Evolutionary conservation across 1,140 invertebrate species (phyloP).

Genomic region (Sinella curviseta): DNA sequence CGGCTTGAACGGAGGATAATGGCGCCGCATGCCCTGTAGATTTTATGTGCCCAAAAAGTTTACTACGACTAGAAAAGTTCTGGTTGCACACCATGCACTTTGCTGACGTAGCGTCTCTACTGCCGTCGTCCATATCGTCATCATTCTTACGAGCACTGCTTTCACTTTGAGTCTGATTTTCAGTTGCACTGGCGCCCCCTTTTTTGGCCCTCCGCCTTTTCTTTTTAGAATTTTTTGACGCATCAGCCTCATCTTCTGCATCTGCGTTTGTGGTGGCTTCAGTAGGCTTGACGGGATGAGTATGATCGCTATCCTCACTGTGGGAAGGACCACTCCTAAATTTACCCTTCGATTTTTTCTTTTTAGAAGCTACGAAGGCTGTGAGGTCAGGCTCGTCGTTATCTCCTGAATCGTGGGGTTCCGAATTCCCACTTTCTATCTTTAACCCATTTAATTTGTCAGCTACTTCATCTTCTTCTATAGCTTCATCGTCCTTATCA

Average conservation of each 20-base stretch:
- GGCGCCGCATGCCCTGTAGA: conserved; percentile 6
- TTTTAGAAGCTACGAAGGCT: neutral
- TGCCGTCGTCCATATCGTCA: neutral
- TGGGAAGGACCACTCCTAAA: neutral
- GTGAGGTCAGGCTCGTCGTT: neutral
- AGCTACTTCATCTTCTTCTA: conserved; percentile 36
- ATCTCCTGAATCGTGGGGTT: neutral
- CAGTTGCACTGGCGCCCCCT: neutral
- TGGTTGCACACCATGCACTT: conserved; percentile 15
- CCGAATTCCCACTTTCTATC: conserved; percentile 4
- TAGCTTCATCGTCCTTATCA: neutral
- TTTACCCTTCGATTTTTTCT: conserved; percentile 19
- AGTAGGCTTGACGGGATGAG: neutral
- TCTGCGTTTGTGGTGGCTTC: neutral
- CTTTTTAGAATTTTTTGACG: conserved; percentile 8
- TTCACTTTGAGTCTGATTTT: too few relatives aligned
- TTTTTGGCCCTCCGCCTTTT: neutral
- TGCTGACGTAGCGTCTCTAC: neutral
- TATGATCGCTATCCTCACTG: too few relatives aligned
- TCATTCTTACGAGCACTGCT: neutral
- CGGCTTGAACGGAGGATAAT: neutral
- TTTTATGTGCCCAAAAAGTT: conserved; percentile 17
- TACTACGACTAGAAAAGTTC: neutral
- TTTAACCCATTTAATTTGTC: conserved; percentile 52
- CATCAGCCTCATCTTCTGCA: neutral